Evolutionary conservation across 2,113 vertebrate species (phyloP), one percentile per base, ranked within the genome.

Genomic region (Eptatretus burgeri): DNA sequence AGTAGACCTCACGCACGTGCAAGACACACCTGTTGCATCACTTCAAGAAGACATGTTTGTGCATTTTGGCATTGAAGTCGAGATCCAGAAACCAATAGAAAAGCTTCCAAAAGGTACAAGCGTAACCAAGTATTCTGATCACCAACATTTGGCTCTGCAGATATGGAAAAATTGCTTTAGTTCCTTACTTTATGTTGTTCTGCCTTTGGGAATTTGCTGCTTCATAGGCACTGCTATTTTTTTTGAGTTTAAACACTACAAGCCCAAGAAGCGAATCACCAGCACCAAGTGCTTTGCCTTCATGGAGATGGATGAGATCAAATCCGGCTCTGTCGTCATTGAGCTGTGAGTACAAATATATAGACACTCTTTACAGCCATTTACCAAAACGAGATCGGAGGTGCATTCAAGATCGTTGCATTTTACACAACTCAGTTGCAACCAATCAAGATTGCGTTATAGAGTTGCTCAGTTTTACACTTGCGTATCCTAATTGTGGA

Each of bases 221-320:
- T 17, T 65, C 70, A 9, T 65, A 96, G 91, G 91, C 69, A 82
- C 83, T 73, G 89, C 85, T 71, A 89, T 98, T 75, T 98, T 96
- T 82, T 93, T 98, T 78, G 88, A 94, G 76, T 91, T 98, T 77
- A 98, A 98, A 75, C 89, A 96, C 82, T 98, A 98, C 81, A 98
- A 96, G 74, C 89, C 91, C 66, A 96, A 96, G 70, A 98, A 96
- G 70, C 78, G 78, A 69, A 93, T 93, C 70, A 96, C 86, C 73
- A 98, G 91, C 77, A 93, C 89, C 69, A 98, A 98, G 71, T 96
- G 89, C 75, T 98, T 94, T 72, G 88, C 82, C 65, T 96, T 98
- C 74, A 89, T 93, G 85, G 91, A 98, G 77, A 83, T 94, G 89
- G 86, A 98, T 65, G 88, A 96, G 72, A 88, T 98, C 73, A 91